These are phyloP conservation scores for Allygus modestus DNA, from an alignment of 2,888 invertebrate genomes.

Conservation along the genomic window DNA sequence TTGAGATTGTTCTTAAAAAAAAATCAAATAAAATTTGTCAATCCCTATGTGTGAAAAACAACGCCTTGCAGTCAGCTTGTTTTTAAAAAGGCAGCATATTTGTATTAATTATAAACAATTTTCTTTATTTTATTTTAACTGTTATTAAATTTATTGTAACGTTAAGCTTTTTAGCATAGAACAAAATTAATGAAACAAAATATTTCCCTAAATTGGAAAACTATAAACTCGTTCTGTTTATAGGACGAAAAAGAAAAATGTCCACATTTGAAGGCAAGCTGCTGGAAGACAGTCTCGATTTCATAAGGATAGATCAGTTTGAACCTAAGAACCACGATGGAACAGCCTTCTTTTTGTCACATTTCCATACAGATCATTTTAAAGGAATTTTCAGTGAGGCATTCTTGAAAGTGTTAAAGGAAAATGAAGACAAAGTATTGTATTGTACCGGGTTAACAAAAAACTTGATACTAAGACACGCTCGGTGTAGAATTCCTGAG, in stretches of 20 bases:
- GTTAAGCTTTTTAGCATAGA: no score
- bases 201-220: not conserved
- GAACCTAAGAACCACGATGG: conserved; percentile 18
- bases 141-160: no score
- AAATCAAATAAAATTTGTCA: no score
- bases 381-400: not conserved
- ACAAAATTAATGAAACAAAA: no score
- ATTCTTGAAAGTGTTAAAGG: not conserved
- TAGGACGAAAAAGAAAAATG: conserved; percentile 30
- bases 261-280: conserved; percentile 12
- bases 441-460: not conserved
- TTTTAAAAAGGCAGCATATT: no score
- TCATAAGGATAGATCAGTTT: conserved; percentile 30
- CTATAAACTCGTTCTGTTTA: conserved; percentile 22
- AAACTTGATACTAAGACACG: not conserved
- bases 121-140: no score
- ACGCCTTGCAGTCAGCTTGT: no score
- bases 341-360: conserved; percentile 13
- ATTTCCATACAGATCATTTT: conserved; percentile 29
- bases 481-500: not conserved
- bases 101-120: no score
- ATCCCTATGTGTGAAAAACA: no score
- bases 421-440: conserved; percentile 12
- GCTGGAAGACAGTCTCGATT: conserved; percentile 30
- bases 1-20: no score